Conservation (phyloP, 2,797 vertebrate genomes). For the Crocodylus rhombifer region DNA sequence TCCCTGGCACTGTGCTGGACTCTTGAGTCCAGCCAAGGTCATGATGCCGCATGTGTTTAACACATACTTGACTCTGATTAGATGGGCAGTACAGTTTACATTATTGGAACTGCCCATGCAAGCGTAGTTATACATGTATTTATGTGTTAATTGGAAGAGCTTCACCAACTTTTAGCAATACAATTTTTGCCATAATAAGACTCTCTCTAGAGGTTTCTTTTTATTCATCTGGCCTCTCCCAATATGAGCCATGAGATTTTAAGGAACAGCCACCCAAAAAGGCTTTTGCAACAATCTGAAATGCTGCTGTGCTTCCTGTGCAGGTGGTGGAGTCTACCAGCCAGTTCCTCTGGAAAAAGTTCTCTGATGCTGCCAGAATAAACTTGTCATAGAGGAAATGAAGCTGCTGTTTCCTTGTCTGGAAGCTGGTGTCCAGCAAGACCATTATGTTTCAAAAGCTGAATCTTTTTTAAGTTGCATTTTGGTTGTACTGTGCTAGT, state of each 20-base stretch:
- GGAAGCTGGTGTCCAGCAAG: neutral
- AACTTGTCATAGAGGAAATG: slow-evolving; percentile 36
- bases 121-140: accelerated
- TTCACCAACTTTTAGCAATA: neutral
- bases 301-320: slow-evolving; percentile 53
- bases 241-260: neutral
- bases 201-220: neutral
- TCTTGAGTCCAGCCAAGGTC: neutral
- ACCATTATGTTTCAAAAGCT: neutral
- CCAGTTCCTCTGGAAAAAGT: slow-evolving; percentile 48
- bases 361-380: neutral
- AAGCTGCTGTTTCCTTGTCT: slow-evolving; percentile 13
- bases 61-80: neutral
- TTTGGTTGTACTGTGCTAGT: neutral
- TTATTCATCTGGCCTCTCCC: neutral
- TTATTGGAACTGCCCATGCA: accelerated
- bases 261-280: slow-evolving; percentile 6
- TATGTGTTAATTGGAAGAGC: neutral
- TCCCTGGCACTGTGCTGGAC: neutral
- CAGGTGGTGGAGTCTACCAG: slow-evolving; percentile 59
- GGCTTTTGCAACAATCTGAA: slow-evolving; percentile 40
- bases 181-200: neutral
- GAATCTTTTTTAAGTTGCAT: neutral
- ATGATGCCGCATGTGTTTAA: neutral
- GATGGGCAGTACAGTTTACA: slow-evolving; percentile 1